Evolutionary conservation across 2,888 invertebrate genomes (phyloP), one percentile per base, ranked within the genome.

Genomic region (Drosophila maculinotata): DNA sequence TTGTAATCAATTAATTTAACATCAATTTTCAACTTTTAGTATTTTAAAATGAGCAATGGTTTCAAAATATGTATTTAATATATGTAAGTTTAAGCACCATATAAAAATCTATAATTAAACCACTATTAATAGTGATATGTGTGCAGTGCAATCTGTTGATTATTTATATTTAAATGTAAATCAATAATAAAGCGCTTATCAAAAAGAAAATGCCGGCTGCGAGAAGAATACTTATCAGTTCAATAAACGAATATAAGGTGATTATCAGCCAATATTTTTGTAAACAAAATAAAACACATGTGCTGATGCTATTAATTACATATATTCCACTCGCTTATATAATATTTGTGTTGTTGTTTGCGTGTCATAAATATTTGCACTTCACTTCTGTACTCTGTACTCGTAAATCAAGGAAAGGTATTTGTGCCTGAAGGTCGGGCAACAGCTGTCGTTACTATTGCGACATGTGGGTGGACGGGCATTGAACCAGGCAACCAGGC

Each of bases 221-320:
- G 14, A 30, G 51, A 52, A 42, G 42, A 60, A 12, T 8, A 5
- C 12, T 39, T 42, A 47, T 53, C 79, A 57, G 79, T 81, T 79
- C 76, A 79, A 79, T 52, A 76, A 69, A 65, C 73, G 62, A 53
- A 45, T 42, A 23, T 60, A 57, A 62, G 72, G 64, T 63, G 64
- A 63, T 69, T 73, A 67, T 42, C 79, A 57, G 58, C 31, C 9
- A 42, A 44, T 20, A 47, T 47, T 69, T 45, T 20, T 6, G 20
- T 4, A 1, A 12, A 44, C 5, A 30, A 42, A 25, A 30, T 28
- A 41, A 26, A 12, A 56, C 52, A 48, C 35, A 54, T 51, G 45
- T 69, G 31, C 12, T n/a, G 33, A 8, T 39, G 5, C 30, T 51
- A 8, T 15, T 35, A 4, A 45, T 58, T 28, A 42, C 56, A 39